These are phyloP conservation scores for Enteromius fasciolatus DNA, from an alignment of 2,797 vertebrate genomes.

Conservation along the genomic window DNA sequence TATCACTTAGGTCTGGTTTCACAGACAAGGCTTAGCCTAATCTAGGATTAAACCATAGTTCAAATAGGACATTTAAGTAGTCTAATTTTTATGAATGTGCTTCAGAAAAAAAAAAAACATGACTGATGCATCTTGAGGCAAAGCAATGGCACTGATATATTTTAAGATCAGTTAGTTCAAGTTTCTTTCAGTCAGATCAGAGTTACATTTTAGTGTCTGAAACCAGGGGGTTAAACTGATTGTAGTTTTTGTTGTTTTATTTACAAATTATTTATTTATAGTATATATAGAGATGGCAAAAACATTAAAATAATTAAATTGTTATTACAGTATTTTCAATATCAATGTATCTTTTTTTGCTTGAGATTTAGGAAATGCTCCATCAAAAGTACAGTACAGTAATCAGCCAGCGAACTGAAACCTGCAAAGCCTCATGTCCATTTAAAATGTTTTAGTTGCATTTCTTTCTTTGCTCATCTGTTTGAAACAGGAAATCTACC, in stretches of 20 bases:
- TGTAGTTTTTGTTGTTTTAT: neutral
- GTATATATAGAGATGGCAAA: neutral
- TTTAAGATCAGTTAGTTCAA: no score
- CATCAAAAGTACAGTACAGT: neutral
- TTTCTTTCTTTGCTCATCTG: neutral
- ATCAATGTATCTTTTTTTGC: neutral
- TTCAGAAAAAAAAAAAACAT: no score
- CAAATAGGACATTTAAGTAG: no score
- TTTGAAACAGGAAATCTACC: conserved; percentile 32
- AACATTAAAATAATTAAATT: neutral
- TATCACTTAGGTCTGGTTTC: no score
- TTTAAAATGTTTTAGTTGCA: conserved; percentile 21
- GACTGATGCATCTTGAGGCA: no score
- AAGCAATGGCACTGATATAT: no score
- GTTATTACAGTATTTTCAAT: neutral
- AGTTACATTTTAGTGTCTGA: no score
- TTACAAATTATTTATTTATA: neutral
- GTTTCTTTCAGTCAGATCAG: no score
- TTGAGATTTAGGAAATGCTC: neutral
- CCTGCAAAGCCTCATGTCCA: conserved; percentile 9
- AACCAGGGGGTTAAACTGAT: no score
- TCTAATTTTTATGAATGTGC: no score
- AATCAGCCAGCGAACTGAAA: neutral
- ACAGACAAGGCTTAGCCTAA: no score
- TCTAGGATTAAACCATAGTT: no score